Conservation (phyloP, 2,797 vertebrate species). For the Jordanella pulchra region DNA sequence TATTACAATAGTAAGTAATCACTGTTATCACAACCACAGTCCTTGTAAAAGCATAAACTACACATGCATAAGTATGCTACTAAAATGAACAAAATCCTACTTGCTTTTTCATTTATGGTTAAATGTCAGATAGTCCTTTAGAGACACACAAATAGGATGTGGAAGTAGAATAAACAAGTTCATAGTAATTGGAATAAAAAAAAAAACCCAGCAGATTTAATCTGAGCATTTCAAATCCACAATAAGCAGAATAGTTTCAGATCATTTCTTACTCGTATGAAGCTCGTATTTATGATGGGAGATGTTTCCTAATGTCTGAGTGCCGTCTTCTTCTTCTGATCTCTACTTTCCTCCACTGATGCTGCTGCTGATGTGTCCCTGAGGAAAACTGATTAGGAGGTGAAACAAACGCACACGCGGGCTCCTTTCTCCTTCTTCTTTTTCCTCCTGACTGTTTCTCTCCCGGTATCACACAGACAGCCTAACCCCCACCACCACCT, state of each 20-base stretch:
- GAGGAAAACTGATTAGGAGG: conserved; percentile 75
- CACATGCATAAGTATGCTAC: neutral
- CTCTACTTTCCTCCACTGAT: conserved; percentile 49
- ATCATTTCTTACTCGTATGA: conserved; percentile 66
- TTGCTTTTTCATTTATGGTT: conserved; percentile 6
- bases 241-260: conserved; percentile 12
- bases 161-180: conserved; percentile 16
- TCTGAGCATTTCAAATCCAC: conserved; percentile 12
- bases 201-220: conserved; percentile 2
- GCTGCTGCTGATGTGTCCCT: conserved; percentile 68
- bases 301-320: conserved; percentile 30
- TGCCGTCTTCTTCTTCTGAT: conserved; percentile 30
- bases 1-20: conserved; percentile 1
- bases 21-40: conserved; percentile 2
- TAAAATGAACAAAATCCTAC: neutral
- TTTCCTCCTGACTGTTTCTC: conserved; percentile 46
- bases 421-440: conserved; percentile 45
- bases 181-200: neutral
- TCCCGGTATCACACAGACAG: conserved; percentile 61
- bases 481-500: conserved; percentile 33
- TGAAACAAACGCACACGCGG: conserved; percentile 64
- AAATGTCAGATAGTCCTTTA: conserved; percentile 5
- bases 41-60: neutral
- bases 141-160: neutral
- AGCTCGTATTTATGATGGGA: conserved; percentile 42